phyloP scores from a whole-genome alignment of 2,113 vertebrate species.

The Atractosteus spatula region DNA sequence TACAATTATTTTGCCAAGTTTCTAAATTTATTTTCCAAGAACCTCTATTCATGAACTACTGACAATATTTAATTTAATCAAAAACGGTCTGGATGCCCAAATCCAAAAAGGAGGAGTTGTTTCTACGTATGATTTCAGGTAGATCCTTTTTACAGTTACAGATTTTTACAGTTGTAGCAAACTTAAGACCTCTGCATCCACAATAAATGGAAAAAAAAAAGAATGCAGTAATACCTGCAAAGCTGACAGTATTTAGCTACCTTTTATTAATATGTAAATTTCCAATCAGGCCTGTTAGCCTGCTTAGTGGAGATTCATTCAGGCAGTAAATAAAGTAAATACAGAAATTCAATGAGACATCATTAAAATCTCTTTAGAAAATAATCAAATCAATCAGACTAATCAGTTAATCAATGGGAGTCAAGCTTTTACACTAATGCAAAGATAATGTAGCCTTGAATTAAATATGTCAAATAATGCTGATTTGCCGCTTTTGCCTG shows the following conservation, averaged over 20 bases:
- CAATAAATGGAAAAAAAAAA: too few relatives aligned
- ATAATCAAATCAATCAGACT: conserved; percentile 67
- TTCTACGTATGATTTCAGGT: too few relatives aligned
- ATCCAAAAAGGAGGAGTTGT: too few relatives aligned
- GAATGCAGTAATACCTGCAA: too few relatives aligned
- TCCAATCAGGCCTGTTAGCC: conserved; percentile 14
- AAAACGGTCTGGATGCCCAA: too few relatives aligned
- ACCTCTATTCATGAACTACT: too few relatives aligned
- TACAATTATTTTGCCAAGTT: too few relatives aligned
- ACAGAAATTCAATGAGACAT: conserved; percentile 42
- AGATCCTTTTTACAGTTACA: too few relatives aligned
- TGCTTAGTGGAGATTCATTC: conserved; percentile 3
- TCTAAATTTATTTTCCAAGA: too few relatives aligned
- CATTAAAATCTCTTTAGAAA: conserved; percentile 60
- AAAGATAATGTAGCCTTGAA: conserved; percentile 47
- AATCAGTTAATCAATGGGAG: conserved; percentile 70
- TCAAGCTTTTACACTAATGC: conserved; percentile 46
- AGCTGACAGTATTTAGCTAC: conserved; percentile 2
- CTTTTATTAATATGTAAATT: conserved; percentile 13
- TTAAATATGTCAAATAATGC: conserved; percentile 52
- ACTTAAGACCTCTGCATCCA: too few relatives aligned
- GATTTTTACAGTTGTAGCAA: too few relatives aligned
- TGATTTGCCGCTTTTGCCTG: conserved; percentile 51
- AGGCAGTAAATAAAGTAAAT: conserved; percentile 49
- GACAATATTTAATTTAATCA: too few relatives aligned